Base-by-base conservation (phyloP, 1,140 invertebrate genomes). In the Tetranychus cinnabarinus region DNA sequence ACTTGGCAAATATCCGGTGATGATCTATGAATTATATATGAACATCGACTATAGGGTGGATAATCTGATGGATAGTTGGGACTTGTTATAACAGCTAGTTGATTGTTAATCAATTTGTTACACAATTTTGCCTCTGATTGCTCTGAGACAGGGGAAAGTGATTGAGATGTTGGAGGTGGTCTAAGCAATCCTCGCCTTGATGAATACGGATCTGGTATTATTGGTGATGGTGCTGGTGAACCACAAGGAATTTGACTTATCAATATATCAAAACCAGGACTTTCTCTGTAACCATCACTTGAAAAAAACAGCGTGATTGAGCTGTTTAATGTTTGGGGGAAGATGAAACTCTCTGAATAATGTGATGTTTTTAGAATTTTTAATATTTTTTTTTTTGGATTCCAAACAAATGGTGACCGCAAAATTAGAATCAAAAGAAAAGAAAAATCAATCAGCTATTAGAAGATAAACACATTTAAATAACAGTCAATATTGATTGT, bases 21-120 rank as follows among this genome's bases (percentile, higher is more conserved):
- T 23, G n/a, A 23, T 15, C 33, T 7, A 34, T 62, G 58, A 2
- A 67, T 63, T 13, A 57, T 50, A 52, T 66, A 67, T 7, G 62
- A 46, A 37, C 66, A 67, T 39, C 64, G 56, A 2, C 62, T 63
- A 36, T 63, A 60, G 2, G 64, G 58, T 1, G 39, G 54, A 47
- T 67, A 67, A 3, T 59, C 56, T 2, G 50, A 23, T 15, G 66
- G 66, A 50, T 63, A 67, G 54, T 67, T 64, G 6, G 65, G 61
- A 31, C 61, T 65, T 33, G 48, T 52, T 7, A 52, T n/a, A 5
- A 42, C 39, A 42, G 5, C 39, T 42, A 42, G 10, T 10, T 5
- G 39, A 42, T 5, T 6, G 39, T 42, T 42, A 1, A 10, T 6
- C 39, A 42, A 10, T 42, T 42, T 42, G 10, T 42, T 42, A 42